Percentiles rank a stretch among this genome's conserved stretches.
These are phyloP conservation scores for Patiria miniata DNA, from an alignment of 35 echinoderm and acorn worm species.

Conservation along the genomic window DNA sequence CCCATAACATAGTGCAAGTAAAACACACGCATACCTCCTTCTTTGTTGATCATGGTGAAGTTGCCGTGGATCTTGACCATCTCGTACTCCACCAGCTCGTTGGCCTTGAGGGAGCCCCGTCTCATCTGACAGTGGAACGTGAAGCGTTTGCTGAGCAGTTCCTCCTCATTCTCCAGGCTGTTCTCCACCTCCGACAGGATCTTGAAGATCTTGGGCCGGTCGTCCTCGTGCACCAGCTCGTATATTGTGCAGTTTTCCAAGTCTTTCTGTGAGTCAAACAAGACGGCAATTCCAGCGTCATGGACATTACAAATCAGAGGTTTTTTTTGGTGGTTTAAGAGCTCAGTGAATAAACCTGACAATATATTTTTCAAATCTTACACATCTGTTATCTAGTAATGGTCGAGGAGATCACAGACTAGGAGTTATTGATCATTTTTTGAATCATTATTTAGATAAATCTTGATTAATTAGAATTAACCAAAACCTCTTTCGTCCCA, in stretches of 20 bases:
- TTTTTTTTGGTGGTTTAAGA: no score
- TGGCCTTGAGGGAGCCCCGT: slow-evolving; percentile 58
- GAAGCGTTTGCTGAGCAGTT: slow-evolving; percentile 59
- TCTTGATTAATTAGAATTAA: no score
- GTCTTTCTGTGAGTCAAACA: slow-evolving; percentile 66
- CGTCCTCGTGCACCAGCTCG: slow-evolving; percentile 88
- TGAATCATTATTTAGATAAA: no score
- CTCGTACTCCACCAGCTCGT: slow-evolving; percentile 70
- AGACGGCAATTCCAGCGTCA: not conserved
- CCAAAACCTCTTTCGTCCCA: no score
- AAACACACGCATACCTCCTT: slow-evolving; percentile 43
- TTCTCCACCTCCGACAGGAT: slow-evolving; percentile 80
- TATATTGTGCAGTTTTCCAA: slow-evolving; percentile 86
- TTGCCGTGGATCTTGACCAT: slow-evolving; percentile 81
- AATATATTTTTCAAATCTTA: no score
- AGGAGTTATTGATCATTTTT: no score
- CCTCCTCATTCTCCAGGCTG: slow-evolving; percentile 28
- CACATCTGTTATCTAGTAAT: no score
- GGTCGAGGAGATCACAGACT: no score
- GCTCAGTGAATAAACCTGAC: no score
- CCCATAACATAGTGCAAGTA: no score
- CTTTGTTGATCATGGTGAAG: slow-evolving; percentile 70
- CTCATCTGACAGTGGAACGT: slow-evolving; percentile 77
- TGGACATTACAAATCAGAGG: no score
- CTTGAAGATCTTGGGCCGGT: slow-evolving; percentile 96